A percentile compares a stretch with the other conserved stretches of the same genome.
Evolutionary conservation across 2,797 vertebrate species (phyloP).

Genomic region (Merluccius polli): DNA sequence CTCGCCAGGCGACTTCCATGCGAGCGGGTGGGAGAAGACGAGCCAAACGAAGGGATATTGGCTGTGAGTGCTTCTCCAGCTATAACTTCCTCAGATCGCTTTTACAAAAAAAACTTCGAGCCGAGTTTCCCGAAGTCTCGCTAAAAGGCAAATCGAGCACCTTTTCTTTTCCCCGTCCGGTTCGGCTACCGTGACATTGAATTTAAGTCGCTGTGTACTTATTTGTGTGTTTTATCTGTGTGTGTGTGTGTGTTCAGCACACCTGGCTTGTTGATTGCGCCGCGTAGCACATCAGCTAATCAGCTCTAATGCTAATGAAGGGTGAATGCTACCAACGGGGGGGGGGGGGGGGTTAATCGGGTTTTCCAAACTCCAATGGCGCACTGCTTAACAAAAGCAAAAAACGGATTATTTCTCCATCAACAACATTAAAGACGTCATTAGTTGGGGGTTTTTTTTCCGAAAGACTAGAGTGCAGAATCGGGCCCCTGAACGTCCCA

Average conservation of each 20-base stretch:
- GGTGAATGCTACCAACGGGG: conserved; percentile 70
- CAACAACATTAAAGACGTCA: conserved; percentile 93
- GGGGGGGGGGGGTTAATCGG: conserved; percentile 83
- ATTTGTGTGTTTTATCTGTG: too few relatives aligned
- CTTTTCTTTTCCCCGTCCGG: not conserved
- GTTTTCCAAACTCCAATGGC: conserved; percentile 76
- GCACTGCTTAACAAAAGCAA: conserved; percentile 77
- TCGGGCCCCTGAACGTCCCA: conserved; percentile 72
- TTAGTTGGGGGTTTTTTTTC: conserved; percentile 81
- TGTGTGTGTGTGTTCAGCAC: not conserved
- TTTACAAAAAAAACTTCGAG: conserved; percentile 18
- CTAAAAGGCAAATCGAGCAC: too few relatives aligned
- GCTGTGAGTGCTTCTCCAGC: conserved; percentile 15
- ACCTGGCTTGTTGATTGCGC: conserved; percentile 19
- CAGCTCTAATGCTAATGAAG: conserved; percentile 75
- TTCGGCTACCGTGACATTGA: not conserved
- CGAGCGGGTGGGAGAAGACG: conserved; percentile 10
- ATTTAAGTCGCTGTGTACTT: too few relatives aligned
- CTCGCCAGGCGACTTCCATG: conserved; percentile 26
- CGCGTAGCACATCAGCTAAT: conserved; percentile 64
- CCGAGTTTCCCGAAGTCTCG: conserved; percentile 13
- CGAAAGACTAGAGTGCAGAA: conserved; percentile 60
- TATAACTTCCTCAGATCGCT: conserved; percentile 27
- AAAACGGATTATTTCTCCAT: conserved; percentile 91
- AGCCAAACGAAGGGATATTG: conserved; percentile 20